Percentiles rank a stretch among this genome's conserved stretches.
Conservation (phyloP, 2,888 invertebrate species). For the Hypomecis punctinalis region DNA sequence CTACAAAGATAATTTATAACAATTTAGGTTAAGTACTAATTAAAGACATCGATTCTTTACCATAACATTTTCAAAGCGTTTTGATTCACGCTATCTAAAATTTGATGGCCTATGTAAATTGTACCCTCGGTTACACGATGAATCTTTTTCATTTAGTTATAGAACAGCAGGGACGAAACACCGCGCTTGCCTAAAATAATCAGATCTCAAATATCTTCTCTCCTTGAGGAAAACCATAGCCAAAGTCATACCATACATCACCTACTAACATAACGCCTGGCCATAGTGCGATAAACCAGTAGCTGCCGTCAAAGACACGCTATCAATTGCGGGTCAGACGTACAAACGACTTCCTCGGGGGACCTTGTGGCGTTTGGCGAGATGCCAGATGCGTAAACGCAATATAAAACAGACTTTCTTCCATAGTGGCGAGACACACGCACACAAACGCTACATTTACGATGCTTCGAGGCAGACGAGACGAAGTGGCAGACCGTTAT, state of each 20-base stretch:
- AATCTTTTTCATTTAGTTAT: too few species aligned
- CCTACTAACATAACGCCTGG: conserved; percentile 1
- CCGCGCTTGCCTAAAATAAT: neutral
- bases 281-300: conserved; percentile 1
- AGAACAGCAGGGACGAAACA: too few species aligned
- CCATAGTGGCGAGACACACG: conserved; percentile 5
- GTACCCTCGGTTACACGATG: too few species aligned
- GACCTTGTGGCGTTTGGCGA: conserved; percentile 30
- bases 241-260: neutral
- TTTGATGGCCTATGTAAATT: too few species aligned
- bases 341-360: conserved; percentile 18
- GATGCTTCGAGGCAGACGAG: neutral
- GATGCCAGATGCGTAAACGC: conserved; percentile 26
- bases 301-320: neutral
- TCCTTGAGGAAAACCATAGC: neutral
- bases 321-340: conserved; percentile 23
- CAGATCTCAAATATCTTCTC: neutral
- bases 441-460: neutral
- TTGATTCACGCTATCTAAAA: too few species aligned
- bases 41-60: too few species aligned
- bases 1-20: too few species aligned
- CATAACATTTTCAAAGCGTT: too few species aligned
- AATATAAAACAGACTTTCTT: neutral
- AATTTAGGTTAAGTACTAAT: too few species aligned
- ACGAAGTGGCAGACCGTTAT: neutral